phyloP scores from a whole-genome alignment of 2,113 vertebrate genomes.

The Cathartes aura region DNA sequence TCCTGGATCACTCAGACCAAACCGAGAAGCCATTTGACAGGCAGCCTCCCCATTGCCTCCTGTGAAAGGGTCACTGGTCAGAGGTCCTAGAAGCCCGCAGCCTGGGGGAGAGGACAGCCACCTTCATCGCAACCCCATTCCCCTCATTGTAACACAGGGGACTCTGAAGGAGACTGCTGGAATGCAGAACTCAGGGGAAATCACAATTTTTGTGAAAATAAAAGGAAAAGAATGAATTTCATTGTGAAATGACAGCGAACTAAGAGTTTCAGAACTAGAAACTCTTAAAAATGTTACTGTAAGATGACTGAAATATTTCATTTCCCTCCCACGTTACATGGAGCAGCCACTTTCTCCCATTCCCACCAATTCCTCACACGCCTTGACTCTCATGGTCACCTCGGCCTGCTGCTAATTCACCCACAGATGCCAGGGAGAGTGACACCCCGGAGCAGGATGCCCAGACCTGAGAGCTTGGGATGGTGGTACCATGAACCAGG shows the following conservation, averaged over 20 bases:
- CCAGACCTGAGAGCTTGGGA: not conserved
- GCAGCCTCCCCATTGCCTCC: not conserved
- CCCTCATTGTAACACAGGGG: fast-evolving
- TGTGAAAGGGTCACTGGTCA: not conserved
- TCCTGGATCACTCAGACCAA: not conserved
- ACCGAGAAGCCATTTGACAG: not conserved
- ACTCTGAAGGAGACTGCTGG: not conserved
- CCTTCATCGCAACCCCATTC: not conserved
- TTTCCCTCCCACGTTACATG: fast-evolving
- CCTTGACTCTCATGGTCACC: not conserved
- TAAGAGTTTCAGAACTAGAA: not conserved
- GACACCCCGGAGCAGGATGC: not conserved
- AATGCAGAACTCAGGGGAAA: not conserved
- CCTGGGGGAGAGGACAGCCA: not conserved
- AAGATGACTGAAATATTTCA: not conserved
- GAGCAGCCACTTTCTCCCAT: not conserved
- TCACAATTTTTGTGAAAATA: not conserved
- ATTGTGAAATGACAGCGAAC: not conserved
- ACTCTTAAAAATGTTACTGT: not conserved
- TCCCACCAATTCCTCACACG: not conserved
- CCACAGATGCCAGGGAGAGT: fast-evolving
- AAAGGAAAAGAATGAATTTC: not conserved
- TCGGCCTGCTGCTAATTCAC: not conserved
- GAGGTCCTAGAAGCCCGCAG: not conserved
- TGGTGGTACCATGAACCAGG: fast-evolving